Evolutionary conservation across 2,888 invertebrate species (phyloP), one percentile per base, ranked within the genome.

Genomic region (Synergus umbraculus): DNA sequence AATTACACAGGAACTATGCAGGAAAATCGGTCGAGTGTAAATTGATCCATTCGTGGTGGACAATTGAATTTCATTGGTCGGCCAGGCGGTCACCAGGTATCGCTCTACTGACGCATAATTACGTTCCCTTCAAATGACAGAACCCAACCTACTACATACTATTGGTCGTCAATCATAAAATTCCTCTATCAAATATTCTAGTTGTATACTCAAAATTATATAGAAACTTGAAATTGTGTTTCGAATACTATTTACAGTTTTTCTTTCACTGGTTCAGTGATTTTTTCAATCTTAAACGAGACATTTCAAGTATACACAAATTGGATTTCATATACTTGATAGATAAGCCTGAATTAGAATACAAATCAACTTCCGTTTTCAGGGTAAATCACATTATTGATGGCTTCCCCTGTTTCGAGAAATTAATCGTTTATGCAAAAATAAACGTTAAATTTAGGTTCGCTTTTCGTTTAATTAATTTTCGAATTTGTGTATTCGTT

Each of bases 1-100:
- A 81, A 82, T 83, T 83, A 83, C 82, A 82, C 79, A 78, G 15
- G n/a, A 73, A 0, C 79, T 67, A 73, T 29, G 63, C 15, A 64
- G 73, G 29, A n/a, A 54, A 46, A 63, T n/a, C 43, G 78, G 37
- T 65, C 64, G 49, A 79, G 65, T 65, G 65, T 66, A 58, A 73
- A 83, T 81, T 79, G 79, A 81, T 83, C 44, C 37, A n/a, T 29
- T 77, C 76, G 22, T 54, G 77, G 77, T 79, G 82, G 77, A 82
- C 80, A 82, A 79, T 81, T 81, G 44, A 18, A 78, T 79, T 79
- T 46, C 49, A 58, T n/a, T 81, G 81, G 81, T 80, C 76, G 63
- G 76, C 66, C 78, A 79, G 77, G 76, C 76, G 82, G 78, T 82
- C 78, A 80, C 67, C 66, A 77, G 76, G 77, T 73, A 73, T 54